Percentiles rank a stretch among this genome's conserved stretches.
These are phyloP conservation scores for Bellardia pandia DNA, from an alignment of 2,888 invertebrate species.

Conservation along the genomic window DNA sequence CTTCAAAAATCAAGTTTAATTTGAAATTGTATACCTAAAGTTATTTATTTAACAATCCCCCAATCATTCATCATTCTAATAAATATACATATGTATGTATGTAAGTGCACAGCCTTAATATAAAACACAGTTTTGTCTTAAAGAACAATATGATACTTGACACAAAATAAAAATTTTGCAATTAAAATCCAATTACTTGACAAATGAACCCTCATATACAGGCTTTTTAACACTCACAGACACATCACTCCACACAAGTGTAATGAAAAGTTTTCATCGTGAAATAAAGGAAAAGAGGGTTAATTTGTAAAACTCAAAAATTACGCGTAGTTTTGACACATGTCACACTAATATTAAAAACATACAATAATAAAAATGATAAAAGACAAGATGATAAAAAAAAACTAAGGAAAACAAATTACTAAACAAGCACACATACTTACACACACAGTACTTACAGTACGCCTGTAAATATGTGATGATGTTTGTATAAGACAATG, in stretches of 20 bases:
- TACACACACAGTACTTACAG: not conserved
- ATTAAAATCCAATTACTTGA: constrained; percentile 60
- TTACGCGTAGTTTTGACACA: constrained; percentile 72
- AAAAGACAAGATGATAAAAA: constrained; percentile 55
- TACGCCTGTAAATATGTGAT: not conserved
- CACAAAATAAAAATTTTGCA: constrained; percentile 59
- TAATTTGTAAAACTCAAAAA: constrained; percentile 58
- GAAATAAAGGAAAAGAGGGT: constrained; percentile 48
- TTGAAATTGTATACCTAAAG: no score
- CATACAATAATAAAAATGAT: constrained; percentile 52
- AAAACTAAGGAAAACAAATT: not conserved
- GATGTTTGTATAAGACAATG: constrained; percentile 55
- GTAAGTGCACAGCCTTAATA: no score
- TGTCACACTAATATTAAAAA: constrained; percentile 69
- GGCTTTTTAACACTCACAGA: not conserved
- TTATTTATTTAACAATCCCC: not conserved
- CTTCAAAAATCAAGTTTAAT: no score
- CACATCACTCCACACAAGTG: not conserved
- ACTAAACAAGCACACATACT: not conserved
- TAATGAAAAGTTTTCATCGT: constrained; percentile 26
- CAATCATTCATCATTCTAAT: not conserved
- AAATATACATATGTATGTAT: not conserved
- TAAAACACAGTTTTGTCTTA: constrained; percentile 1
- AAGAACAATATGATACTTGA: constrained; percentile 43
- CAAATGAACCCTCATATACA: constrained; percentile 46